A percentile compares a stretch with the other conserved stretches of the same genome.
Conservation (phyloP, 2,113 vertebrate species). For the Apodemus speciosus region DNA sequence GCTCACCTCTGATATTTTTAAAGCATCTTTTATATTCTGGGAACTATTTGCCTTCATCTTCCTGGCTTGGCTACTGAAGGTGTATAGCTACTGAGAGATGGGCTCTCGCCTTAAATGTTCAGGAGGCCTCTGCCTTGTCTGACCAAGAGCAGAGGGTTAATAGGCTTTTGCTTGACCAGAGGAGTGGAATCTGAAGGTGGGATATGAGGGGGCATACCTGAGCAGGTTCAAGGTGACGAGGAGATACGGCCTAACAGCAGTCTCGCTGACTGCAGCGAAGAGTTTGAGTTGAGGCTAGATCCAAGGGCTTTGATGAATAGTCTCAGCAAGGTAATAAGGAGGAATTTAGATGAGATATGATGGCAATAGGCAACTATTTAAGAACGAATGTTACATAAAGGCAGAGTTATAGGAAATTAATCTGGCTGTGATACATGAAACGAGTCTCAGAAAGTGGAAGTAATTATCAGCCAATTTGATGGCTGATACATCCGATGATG, state of each 20-base stretch:
- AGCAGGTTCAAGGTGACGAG: background rate
- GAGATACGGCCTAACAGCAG: background rate
- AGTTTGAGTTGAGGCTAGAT: background rate
- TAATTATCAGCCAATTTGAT: background rate
- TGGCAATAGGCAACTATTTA: background rate
- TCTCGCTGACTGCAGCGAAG: background rate
- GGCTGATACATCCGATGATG: background rate
- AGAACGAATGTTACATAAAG: background rate
- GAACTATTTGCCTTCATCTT: background rate
- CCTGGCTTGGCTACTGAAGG: background rate
- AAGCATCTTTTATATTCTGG: background rate
- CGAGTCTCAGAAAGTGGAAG: background rate
- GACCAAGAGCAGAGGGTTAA: background rate
- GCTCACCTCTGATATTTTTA: background rate
- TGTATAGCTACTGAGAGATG: background rate
- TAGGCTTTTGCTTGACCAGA: background rate
- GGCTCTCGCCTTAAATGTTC: background rate
- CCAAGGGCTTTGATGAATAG: background rate
- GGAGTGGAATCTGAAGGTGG: background rate
- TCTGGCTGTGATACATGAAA: background rate
- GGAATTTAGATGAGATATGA: conserved; percentile 1
- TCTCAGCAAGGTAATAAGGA: background rate
- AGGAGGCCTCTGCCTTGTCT: background rate
- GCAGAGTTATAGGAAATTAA: background rate
- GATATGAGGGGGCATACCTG: background rate